Evolutionary conservation across 2,113 vertebrate genomes (phyloP).

Genomic region (Euleptes europaea): DNA sequence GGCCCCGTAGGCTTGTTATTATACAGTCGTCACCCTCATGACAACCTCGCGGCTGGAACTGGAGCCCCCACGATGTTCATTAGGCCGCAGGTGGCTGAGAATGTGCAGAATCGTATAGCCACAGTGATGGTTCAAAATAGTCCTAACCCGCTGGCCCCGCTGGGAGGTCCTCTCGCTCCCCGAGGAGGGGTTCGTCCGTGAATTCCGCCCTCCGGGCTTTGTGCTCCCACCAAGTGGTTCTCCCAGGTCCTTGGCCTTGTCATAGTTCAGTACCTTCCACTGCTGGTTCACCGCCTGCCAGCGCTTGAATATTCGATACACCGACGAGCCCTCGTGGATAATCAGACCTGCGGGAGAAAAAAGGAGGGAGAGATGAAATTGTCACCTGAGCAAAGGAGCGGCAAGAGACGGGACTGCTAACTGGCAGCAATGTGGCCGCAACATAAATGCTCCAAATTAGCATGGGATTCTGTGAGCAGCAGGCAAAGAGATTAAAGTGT

Average conservation of each 20-base stretch:
- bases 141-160: constrained; percentile 86
- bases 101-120: constrained; percentile 94
- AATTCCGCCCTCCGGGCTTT: constrained; percentile 75
- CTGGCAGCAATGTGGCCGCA: not conserved
- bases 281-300: constrained; percentile 97
- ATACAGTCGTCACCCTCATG: constrained; percentile 95
- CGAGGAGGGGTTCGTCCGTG: constrained; percentile 79
- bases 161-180: constrained; percentile 77
- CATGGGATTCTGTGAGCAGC: not conserved
- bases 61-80: constrained; percentile 82
- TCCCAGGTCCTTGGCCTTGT: constrained; percentile 91
- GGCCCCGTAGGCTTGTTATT: constrained; percentile 56
- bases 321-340: constrained; percentile 92
- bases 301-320: constrained; percentile 93
- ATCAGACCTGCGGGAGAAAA: constrained; percentile 82
- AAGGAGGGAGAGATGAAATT: not conserved
- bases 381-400: not conserved
- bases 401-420: not conserved
- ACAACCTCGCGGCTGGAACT: constrained; percentile 89
- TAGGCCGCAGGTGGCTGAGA: constrained; percentile 89
- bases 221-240: constrained; percentile 84
- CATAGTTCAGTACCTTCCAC: constrained; percentile 95
- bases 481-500: not conserved
- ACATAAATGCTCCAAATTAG: not conserved
- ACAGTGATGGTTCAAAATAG: constrained; percentile 95